Percentiles rank a stretch among this genome's conserved stretches.
Conservation (phyloP, 2,888 invertebrate genomes). For the Acrobasis repandana region DNA sequence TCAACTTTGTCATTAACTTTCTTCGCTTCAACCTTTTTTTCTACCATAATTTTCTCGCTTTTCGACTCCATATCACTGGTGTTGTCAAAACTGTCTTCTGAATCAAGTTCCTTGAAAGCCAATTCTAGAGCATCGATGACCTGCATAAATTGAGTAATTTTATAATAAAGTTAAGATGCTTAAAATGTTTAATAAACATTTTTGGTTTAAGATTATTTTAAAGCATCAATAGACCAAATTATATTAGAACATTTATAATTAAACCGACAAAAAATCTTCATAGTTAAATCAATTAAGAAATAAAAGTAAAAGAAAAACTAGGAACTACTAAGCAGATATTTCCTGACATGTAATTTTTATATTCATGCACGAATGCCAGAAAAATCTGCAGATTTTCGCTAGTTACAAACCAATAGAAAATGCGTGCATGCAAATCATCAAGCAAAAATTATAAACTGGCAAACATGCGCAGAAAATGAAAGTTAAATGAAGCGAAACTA, state of each 20-base stretch:
- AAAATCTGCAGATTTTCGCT: conserved; percentile 8
- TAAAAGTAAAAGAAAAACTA: conserved; percentile 28
- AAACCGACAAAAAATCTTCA: not conserved
- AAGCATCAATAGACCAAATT: conserved; percentile 3
- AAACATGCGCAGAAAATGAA: conserved; percentile 59
- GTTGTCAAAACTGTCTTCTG: conserved; percentile 60
- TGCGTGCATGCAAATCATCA: conserved; percentile 35
- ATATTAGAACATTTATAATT: not conserved
- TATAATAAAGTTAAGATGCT: not conserved
- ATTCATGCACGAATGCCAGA: not conserved
- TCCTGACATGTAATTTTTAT: conserved; percentile 13
- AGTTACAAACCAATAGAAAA: conserved; percentile 27
- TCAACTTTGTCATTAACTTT: conserved; percentile 35
- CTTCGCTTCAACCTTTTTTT: conserved; percentile 33
- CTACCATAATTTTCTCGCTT: conserved; percentile 22
- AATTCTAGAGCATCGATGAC: conserved; percentile 85
- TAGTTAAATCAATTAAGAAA: conserved; percentile 24
- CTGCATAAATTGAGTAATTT: conserved; percentile 54
- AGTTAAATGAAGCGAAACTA: conserved; percentile 56
- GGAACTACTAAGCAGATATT: conserved; percentile 22
- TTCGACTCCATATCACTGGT: conserved; percentile 71
- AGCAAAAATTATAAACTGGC: conserved; percentile 40
- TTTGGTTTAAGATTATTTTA: not conserved
- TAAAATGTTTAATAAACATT: not conserved
- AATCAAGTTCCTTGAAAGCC: conserved; percentile 85